phyloP scores from a whole-genome alignment of 2,797 vertebrate species.

The Erethizon dorsatum region DNA sequence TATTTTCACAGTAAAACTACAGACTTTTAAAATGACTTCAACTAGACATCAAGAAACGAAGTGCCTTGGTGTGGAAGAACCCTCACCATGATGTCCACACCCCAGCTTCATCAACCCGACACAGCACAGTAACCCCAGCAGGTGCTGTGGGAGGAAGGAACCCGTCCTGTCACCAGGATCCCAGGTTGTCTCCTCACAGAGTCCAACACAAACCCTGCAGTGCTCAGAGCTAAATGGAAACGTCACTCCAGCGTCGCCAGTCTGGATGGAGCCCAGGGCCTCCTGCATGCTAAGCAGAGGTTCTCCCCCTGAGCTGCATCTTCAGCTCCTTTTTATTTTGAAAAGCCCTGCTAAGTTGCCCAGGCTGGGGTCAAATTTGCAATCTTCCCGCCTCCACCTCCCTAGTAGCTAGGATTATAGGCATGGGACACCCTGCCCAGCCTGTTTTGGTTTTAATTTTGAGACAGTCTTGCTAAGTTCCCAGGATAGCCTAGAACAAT shows the following conservation, averaged over 20 bases:
- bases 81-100: neutral
- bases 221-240: neutral
- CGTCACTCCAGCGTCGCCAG: neutral
- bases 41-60: neutral
- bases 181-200: too few species aligned
- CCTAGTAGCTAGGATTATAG: neutral
- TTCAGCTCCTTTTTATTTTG: neutral
- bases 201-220: too few species aligned
- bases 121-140: neutral
- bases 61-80: neutral
- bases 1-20: neutral
- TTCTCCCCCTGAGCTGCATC: neutral
- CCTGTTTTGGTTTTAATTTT: neutral
- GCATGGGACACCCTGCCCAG: neutral
- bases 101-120: neutral
- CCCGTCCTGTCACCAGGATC: too few species aligned
- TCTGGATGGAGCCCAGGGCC: neutral
- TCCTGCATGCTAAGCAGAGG: neutral
- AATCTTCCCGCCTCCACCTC: neutral
- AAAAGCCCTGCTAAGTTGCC: neutral
- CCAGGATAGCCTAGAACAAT: neutral
- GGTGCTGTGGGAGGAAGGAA: too few species aligned
- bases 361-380: neutral
- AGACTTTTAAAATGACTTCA: neutral
- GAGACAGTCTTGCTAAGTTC: neutral